phyloP scores from a whole-genome alignment of 2,797 vertebrate species.

The Lithobates pipiens region DNA sequence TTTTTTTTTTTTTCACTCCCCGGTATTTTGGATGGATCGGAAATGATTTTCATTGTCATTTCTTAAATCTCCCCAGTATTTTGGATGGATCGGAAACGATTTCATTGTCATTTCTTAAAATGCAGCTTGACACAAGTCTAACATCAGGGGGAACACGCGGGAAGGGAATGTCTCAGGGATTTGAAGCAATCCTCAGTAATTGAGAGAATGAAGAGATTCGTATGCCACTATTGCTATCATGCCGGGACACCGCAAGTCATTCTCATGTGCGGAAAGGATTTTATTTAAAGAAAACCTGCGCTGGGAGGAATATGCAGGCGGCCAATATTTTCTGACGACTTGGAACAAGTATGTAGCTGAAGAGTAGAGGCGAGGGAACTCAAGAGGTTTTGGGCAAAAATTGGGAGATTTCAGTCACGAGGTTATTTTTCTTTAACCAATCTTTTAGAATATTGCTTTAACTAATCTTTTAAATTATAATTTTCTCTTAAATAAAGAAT shows the following conservation, averaged over 20 bases:
- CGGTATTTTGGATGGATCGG: conserved; percentile 73
- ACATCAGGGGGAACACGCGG: conserved; percentile 86
- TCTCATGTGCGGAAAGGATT: neutral
- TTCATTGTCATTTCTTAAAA: conserved; percentile 83
- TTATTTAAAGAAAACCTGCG: neutral
- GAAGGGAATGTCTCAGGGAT: conserved; percentile 77
- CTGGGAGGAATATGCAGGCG: neutral
- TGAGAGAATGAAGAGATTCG: neutral
- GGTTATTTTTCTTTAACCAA: too few relatives aligned
- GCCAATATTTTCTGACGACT: too few relatives aligned
- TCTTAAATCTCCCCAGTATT: conserved; percentile 72
- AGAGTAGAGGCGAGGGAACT: too few relatives aligned
- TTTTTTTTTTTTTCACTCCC: conserved; percentile 62
- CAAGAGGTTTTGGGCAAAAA: too few relatives aligned
- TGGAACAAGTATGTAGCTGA: too few relatives aligned
- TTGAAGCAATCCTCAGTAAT: neutral
- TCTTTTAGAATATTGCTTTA: too few relatives aligned
- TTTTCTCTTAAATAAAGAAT: too few relatives aligned
- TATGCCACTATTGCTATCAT: neutral
- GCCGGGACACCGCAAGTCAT: neutral
- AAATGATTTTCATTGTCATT: conserved; percentile 84
- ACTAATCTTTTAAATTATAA: too few relatives aligned
- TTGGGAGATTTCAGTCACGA: too few relatives aligned
- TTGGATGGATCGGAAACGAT: conserved; percentile 78
- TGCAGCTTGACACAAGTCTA: conserved; percentile 80